Percentiles rank a stretch among this genome's conserved stretches.
Conservation (phyloP, 1,140 invertebrate species). For the Reticulitermes speratus region DNA sequence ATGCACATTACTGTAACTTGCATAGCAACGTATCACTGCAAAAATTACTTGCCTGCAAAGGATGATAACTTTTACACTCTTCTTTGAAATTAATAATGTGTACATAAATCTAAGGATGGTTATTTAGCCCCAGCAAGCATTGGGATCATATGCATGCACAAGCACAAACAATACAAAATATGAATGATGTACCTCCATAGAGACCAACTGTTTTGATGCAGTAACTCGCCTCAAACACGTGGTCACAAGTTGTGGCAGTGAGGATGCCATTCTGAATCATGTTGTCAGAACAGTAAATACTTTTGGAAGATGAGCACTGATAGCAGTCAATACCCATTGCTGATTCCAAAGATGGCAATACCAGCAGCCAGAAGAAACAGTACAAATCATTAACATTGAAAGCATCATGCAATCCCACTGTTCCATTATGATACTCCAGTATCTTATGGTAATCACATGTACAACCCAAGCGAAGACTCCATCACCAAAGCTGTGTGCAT, state of each 20-base stretch:
- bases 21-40: too few species aligned
- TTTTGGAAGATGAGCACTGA: constrained; percentile 73
- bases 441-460: too few species aligned
- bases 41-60: too few species aligned
- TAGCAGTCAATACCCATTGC: constrained; percentile 69
- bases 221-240: constrained; percentile 77
- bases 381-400: background rate
- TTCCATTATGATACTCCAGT: too few species aligned
- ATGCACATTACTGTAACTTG: too few species aligned
- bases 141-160: constrained; percentile 39
- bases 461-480: too few species aligned
- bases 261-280: constrained; percentile 61
- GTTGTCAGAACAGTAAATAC: constrained; percentile 73
- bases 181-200: constrained; percentile 39
- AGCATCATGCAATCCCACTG: background rate
- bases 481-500: too few species aligned
- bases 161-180: background rate
- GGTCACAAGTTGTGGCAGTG: constrained; percentile 63
- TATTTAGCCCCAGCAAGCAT: background rate
- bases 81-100: too few species aligned
- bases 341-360: constrained; percentile 39
- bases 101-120: too few species aligned
- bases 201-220: constrained; percentile 81
- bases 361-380: constrained; percentile 22
- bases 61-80: too few species aligned